Conservation (phyloP, 2,113 vertebrate genomes). For the Sinocyclocheilus anshuiensis region DNA sequence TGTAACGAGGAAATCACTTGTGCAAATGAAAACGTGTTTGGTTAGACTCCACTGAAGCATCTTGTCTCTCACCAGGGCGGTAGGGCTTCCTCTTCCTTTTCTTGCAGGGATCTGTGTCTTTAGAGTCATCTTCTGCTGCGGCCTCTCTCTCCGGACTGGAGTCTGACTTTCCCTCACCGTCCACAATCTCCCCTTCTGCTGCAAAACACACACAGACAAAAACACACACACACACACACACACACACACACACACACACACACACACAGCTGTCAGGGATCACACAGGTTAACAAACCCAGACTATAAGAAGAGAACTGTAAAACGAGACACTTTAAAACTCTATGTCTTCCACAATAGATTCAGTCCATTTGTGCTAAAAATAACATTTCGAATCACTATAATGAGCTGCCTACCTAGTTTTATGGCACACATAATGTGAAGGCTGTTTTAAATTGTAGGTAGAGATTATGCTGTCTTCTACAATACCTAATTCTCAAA, state of each 20-base stretch:
- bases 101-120: conserved; percentile 86
- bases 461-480: background rate
- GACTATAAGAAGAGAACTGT: background rate
- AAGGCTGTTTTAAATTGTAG: background rate
- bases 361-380: background rate
- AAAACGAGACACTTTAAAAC: background rate
- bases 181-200: conserved; percentile 90
- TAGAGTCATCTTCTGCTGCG: conserved; percentile 86
- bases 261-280: background rate
- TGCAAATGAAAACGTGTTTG: background rate
- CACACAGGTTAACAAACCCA: background rate
- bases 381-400: background rate
- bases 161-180: conserved; percentile 97
- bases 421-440: background rate
- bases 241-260: no score
- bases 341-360: background rate
- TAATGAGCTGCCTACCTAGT: background rate
- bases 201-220: background rate
- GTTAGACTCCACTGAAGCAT: background rate
- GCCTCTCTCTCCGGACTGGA: conserved; percentile 94
- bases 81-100: conserved; percentile 99
- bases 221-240: background rate
- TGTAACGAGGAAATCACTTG: background rate
- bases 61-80: conserved; percentile 90
- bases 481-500: background rate